Base-by-base conservation (phyloP, 2,888 invertebrate genomes). In the Halictus quadricinctus region DNA sequence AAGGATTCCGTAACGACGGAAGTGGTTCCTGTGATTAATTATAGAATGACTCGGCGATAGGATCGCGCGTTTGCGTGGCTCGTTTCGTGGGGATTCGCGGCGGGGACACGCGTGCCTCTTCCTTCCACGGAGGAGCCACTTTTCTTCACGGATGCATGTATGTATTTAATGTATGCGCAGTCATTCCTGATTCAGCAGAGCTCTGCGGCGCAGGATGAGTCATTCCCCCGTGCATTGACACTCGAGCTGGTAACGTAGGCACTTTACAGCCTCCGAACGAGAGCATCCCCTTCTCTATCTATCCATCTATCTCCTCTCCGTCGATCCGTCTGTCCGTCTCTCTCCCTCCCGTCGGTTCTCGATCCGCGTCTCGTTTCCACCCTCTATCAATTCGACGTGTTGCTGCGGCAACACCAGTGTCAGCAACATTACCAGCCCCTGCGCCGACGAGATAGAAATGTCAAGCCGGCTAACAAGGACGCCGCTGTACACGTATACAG, bases 191-290 rank as follows among this genome's bases (percentile, higher is more conserved):
- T 84, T 86, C 84, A 84, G 86, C 86, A 70, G 69, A 66, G 76
- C 84, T 79, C 73, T 73, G 21, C 80, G 76, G 73, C 78, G 73
- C 21, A 69, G 79, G 80, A 76, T 87, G 84, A 89, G 85, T 88
- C 88, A 87, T 85, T 81, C 89, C 81, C 69, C 76, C 78, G 85
- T 76, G 73, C 84, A 84, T 80, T 70, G 80, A 69, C 70, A 72
- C 76, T 84, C 83, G 77, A 88, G 84, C 88, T 50, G 86, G 78
- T 88, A 88, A 86, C 81, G 77, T 84, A 80, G 81, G 81, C 86
- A 87, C 82, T 87, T 85, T 88, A 48, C 84, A 87, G 75, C 87
- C 83, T 80, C 66, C 88, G 78, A 88, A 88, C 79, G 86, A 84
- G 86, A 88, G 79, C 79, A 70, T 21, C 64, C 73, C 29, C 43